Evolutionary conservation across 2,797 vertebrate species (phyloP).

Genomic region (Otus scops): DNA sequence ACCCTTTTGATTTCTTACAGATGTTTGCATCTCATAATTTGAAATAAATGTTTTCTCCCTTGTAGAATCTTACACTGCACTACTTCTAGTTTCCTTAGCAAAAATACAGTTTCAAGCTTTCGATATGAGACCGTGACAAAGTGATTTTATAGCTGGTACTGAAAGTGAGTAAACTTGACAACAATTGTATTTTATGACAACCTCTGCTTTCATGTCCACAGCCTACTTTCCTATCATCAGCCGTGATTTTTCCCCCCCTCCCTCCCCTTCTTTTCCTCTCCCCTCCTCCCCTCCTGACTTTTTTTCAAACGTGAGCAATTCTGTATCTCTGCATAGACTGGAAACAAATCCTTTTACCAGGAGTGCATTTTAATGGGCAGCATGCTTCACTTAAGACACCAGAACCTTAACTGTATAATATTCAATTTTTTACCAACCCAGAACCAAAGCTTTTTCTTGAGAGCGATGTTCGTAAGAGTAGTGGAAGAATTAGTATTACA

Average conservation of each 20-base stretch:
- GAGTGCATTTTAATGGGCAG: constrained; percentile 64
- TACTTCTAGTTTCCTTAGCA: constrained; percentile 60
- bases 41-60: background rate
- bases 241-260: background rate
- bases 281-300: background rate
- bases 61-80: background rate
- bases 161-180: constrained; percentile 78
- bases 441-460: constrained; percentile 59
- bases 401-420: constrained; percentile 67
- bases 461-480: constrained; percentile 71
- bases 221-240: constrained; percentile 66
- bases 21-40: constrained; percentile 5
- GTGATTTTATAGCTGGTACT: constrained; percentile 74
- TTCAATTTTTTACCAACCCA: constrained; percentile 68
- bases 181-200: constrained; percentile 79
- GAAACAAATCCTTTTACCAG: constrained; percentile 75
- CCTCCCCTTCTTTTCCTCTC: background rate
- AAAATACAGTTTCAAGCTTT: constrained; percentile 70
- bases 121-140: constrained; percentile 71
- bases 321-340: constrained; percentile 48
- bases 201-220: constrained; percentile 72
- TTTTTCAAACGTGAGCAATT: constrained; percentile 51
- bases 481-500: constrained; percentile 90
- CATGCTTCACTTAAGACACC: constrained; percentile 56
- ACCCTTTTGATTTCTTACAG: background rate